These are phyloP conservation scores for Hydrotaea diabolus DNA, from an alignment of 2,888 invertebrate genomes.

Conservation along the genomic window DNA sequence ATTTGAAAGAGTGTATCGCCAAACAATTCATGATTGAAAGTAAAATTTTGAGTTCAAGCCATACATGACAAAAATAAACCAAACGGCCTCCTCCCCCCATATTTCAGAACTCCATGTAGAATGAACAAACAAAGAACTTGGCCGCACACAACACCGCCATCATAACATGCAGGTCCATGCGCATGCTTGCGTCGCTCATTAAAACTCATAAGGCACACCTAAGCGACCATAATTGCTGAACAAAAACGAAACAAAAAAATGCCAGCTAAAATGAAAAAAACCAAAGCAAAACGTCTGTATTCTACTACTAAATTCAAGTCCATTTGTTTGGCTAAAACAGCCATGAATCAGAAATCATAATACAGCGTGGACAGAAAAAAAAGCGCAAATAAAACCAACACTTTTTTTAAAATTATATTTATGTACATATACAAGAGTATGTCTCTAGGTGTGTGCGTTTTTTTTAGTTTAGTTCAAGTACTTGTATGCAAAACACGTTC, in stretches of 20 bases:
- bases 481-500: constrained; percentile 64
- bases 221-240: constrained; percentile 48
- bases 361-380: constrained; percentile 19
- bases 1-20: too few species aligned
- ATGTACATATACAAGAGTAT: neutral
- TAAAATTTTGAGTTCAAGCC: neutral
- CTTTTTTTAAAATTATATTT: neutral
- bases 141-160: too few species aligned
- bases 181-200: neutral
- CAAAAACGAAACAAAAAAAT: constrained; percentile 38
- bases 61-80: constrained; percentile 16
- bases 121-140: neutral
- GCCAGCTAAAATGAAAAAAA: constrained; percentile 44
- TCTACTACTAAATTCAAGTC: constrained; percentile 44
- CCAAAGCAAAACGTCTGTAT: constrained; percentile 41
- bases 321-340: constrained; percentile 44
- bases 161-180: neutral
- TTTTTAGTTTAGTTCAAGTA: constrained; percentile 40
- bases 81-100: constrained; percentile 7
- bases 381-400: neutral
- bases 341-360: constrained; percentile 59
- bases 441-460: neutral
- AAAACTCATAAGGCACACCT: constrained; percentile 49
- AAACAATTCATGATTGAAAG: neutral
- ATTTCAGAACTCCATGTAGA: neutral